Evolutionary conservation across 2,888 invertebrate species (phyloP), one percentile per base, ranked within the genome.

Genomic region (Erynnis tages): DNA sequence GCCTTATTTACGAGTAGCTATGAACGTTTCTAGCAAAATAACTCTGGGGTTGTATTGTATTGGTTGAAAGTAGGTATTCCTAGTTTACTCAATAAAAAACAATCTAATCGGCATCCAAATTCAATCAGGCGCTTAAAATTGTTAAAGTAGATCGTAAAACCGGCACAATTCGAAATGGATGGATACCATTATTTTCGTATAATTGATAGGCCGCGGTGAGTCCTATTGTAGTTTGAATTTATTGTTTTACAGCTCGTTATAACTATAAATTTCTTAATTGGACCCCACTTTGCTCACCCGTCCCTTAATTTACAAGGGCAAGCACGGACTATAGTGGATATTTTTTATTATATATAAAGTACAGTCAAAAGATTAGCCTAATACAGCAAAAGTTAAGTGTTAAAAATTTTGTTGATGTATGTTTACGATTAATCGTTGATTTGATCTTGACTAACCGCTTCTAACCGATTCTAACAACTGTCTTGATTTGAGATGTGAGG

Each of bases 251-350:
- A 78, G 73, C 84, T 74, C 75, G 77, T 80, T 78, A 74, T 67
- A 78, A 75, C 80, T 75, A 85, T 89, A 89, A 84, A 85, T 76
- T 82, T 73, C 77, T 82, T 88, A 86, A 88, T 87, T 89, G 84
- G 84, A 65, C 74, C 66, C 75, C 76, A 76, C 77, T 82, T 83
- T 79, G 81, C 76, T 79, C 76, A 71, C 66, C 76, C 67, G 75
- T 67, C 75, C 82, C 73, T 78, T 80, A 82, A 86, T 87, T 87
- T 84, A 85, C 76, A 85, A 85, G 82, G 82, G 84, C 77, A 71
- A 74, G 71, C 83, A 75, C 69, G 68, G 67, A 80, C 73, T 73
- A 73, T 76, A 76, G 77, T 73, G 71, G 70, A 59, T 43, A 62
- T 73, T 79, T 81, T 79, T 81, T 44, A 48, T 23, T 35, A 19